A percentile compares a stretch with the other conserved stretches of the same genome.
phyloP scores from a whole-genome alignment of 2,888 invertebrate species.

The Ophioninae sp. region DNA sequence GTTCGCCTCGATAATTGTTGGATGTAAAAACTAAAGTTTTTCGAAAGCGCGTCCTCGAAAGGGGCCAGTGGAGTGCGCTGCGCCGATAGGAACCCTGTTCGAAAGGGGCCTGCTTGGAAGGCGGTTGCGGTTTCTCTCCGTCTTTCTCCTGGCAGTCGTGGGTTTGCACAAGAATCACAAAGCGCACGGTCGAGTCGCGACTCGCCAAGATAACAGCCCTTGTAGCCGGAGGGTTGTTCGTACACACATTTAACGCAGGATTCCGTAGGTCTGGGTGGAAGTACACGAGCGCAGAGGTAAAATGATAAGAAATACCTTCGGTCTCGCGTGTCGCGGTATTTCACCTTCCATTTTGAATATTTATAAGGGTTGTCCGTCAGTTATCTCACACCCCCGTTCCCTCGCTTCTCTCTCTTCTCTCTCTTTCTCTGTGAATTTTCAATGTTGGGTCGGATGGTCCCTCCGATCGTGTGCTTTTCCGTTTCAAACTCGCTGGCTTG shows the following conservation, averaged over 20 bases:
- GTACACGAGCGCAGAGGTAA: slow-evolving; percentile 32
- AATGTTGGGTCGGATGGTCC: slow-evolving; percentile 5
- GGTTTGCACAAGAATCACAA: slow-evolving; percentile 3
- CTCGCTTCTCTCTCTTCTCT: slow-evolving; percentile 12
- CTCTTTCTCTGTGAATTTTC: slow-evolving; percentile 18
- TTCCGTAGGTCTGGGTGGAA: slow-evolving; percentile 18
- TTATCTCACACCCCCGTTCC: slow-evolving; percentile 15
- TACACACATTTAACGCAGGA: slow-evolving; percentile 30
- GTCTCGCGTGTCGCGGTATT: slow-evolving; percentile 78
- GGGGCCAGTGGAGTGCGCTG: too few relatives aligned
- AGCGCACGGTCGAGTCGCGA: slow-evolving; percentile 26
- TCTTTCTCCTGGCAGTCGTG: neutral
- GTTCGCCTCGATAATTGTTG: too few relatives aligned
- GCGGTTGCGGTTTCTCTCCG: neutral
- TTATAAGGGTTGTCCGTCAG: slow-evolving; percentile 78
- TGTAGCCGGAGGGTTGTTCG: slow-evolving; percentile 17
- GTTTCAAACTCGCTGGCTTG: slow-evolving; percentile 76
- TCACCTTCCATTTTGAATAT: slow-evolving; percentile 77
- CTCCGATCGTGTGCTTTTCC: slow-evolving; percentile 73
- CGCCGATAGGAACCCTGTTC: too few relatives aligned
- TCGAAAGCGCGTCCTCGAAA: too few relatives aligned
- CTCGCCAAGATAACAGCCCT: slow-evolving; percentile 42
- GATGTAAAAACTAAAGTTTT: too few relatives aligned
- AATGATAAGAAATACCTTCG: slow-evolving; percentile 78
- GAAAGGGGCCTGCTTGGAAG: neutral